Percentiles rank a stretch among this genome's conserved stretches.
phyloP scores from a whole-genome alignment of 2,113 vertebrate species.

The Colinus virginianus region DNA sequence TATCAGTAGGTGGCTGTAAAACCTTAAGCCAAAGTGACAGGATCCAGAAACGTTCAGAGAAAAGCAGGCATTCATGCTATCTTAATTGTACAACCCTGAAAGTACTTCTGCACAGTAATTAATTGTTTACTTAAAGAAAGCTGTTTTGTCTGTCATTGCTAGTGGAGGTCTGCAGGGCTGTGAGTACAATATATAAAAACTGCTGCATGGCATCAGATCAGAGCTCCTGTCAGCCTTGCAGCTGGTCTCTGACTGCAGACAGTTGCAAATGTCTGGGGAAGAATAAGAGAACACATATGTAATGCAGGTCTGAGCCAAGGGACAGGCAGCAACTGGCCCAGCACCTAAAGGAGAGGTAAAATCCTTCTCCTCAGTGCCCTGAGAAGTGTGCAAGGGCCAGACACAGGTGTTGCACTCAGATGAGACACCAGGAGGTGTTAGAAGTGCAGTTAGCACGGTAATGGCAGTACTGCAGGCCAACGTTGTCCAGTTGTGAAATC shows the following conservation, averaged over 20 bases:
- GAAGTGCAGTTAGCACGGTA: background rate
- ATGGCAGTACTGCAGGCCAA: background rate
- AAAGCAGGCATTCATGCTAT: background rate
- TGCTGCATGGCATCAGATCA: background rate
- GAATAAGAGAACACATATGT: background rate
- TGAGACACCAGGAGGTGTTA: background rate
- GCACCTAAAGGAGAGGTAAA: background rate
- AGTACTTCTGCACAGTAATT: background rate
- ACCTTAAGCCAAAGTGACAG: background rate
- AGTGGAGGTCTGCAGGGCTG: background rate
- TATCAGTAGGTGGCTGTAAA: background rate
- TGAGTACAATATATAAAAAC: background rate
- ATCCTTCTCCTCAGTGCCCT: background rate
- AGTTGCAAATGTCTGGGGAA: constrained; percentile 4
- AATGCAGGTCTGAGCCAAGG: fast-evolving
- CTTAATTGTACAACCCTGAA: background rate
- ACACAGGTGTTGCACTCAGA: background rate
- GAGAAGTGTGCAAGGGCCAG: background rate
- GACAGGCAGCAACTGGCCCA: background rate
- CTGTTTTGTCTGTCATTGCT: background rate
- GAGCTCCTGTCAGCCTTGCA: background rate
- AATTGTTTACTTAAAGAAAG: background rate
- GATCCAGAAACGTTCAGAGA: background rate
- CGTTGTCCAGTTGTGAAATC: background rate
- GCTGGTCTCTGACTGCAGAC: background rate